These are phyloP conservation scores for Palythoa heliodiscus DNA, from an alignment of 92 coral and sea anemone species.

Conservation along the genomic window DNA sequence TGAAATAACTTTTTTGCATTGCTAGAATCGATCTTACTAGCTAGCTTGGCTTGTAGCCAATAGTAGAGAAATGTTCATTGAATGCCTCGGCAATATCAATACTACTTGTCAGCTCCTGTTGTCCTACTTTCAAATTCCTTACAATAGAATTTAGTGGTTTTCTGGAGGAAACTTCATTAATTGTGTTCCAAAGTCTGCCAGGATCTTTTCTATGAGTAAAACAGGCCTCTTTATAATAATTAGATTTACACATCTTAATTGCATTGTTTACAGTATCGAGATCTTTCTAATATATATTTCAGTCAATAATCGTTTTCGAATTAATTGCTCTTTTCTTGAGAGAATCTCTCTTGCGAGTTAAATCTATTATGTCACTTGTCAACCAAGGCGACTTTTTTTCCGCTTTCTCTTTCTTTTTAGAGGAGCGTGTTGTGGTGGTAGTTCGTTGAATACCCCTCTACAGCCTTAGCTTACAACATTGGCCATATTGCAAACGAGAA, in stretches of 20 bases:
- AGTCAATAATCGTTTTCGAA: not conserved
- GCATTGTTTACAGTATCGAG: not conserved
- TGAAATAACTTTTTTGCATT: not conserved
- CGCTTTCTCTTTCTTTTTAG: no score
- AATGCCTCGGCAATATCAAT: not conserved
- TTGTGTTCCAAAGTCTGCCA: conserved; percentile 5
- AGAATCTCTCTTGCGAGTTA: no score
- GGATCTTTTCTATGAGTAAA: conserved; percentile 8
- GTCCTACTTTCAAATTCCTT: not conserved
- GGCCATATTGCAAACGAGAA: no score
- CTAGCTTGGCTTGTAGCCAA: no score
- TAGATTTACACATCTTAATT: not conserved
- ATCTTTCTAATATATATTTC: not conserved
- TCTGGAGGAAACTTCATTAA: not conserved
- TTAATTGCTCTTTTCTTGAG: conserved; percentile 1
- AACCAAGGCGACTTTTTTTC: no score
- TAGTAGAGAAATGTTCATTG: conserved; percentile 10
- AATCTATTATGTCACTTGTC: no score
- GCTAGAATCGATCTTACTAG: no score
- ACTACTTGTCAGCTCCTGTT: not conserved
- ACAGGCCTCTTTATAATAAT: not conserved
- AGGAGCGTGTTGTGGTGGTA: no score
- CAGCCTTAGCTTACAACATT: no score
- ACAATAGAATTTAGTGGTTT: not conserved
- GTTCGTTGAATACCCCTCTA: no score